A percentile compares a stretch with the other conserved stretches of the same genome.
phyloP scores from a whole-genome alignment of 2,113 vertebrate species.

The Tringa solitaria region DNA sequence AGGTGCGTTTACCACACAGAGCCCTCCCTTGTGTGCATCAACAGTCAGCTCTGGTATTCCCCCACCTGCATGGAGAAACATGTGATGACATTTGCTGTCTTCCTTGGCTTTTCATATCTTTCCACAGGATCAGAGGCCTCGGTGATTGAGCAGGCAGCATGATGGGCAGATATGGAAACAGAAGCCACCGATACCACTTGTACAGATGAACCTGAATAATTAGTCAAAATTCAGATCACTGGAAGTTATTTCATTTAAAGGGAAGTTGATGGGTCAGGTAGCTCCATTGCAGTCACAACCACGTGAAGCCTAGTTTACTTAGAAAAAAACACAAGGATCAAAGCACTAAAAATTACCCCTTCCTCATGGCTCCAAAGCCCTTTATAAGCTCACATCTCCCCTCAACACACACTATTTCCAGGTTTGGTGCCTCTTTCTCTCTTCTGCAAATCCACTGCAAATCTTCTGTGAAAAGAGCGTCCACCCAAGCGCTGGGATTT shows the following conservation, averaged over 20 bases:
- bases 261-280: neutral
- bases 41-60: fast-evolving
- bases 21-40: neutral
- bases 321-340: neutral
- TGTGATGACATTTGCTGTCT: neutral
- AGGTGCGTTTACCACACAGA: neutral
- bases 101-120: neutral
- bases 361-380: neutral
- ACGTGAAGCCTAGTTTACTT: neutral
- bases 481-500: neutral
- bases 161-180: neutral
- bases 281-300: neutral
- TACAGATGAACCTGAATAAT: neutral
- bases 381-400: neutral
- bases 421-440: neutral
- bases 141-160: neutral
- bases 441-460: neutral
- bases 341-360: neutral
- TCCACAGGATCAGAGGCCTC: neutral
- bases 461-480: neutral
- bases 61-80: neutral
- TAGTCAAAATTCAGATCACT: neutral
- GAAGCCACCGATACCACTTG: neutral
- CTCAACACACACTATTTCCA: neutral
- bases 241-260: neutral